phyloP scores from a whole-genome alignment of 2,797 vertebrate genomes.

The Leuciscus waleckii region DNA sequence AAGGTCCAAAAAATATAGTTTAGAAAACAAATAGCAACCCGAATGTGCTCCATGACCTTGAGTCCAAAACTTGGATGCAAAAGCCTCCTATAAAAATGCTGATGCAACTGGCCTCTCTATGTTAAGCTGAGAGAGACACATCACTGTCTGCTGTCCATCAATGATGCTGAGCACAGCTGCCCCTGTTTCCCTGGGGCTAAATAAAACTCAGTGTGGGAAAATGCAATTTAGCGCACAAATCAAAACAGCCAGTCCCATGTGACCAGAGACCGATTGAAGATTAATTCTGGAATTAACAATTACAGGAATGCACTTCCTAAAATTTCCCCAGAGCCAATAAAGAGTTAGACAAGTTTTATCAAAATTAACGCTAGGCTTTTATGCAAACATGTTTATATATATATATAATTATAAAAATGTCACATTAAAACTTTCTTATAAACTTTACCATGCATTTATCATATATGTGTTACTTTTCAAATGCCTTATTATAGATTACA shows the following conservation, averaged over 20 bases:
- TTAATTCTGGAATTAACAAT: slow-evolving; percentile 49
- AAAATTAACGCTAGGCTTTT: neutral
- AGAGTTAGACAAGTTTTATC: neutral
- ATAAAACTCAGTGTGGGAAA: slow-evolving; percentile 56
- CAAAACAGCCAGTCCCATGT: slow-evolving; percentile 50
- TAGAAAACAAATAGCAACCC: slow-evolving; percentile 30
- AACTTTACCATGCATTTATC: neutral
- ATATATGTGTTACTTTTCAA: neutral
- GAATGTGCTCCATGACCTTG: slow-evolving; percentile 8
- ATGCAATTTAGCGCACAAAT: slow-evolving; percentile 51
- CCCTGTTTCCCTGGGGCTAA: slow-evolving; percentile 51
- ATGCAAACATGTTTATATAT: neutral
- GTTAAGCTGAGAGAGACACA: slow-evolving; percentile 38
- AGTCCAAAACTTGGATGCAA: neutral
- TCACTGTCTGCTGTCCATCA: slow-evolving; percentile 48
- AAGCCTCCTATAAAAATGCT: slow-evolving; percentile 28
- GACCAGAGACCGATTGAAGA: slow-evolving; percentile 51
- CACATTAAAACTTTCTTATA: neutral
- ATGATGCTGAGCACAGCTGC: slow-evolving; percentile 57
- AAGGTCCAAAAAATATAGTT: slow-evolving; percentile 27
- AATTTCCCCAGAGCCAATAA: neutral
- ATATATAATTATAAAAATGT: neutral
- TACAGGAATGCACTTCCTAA: slow-evolving; percentile 12
- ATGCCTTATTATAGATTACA: neutral
- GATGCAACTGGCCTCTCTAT: slow-evolving; percentile 21